Percentiles rank a stretch among this genome's conserved stretches.
phyloP scores from a whole-genome alignment of 2,888 invertebrate genomes.

The Andrena camellia region DNA sequence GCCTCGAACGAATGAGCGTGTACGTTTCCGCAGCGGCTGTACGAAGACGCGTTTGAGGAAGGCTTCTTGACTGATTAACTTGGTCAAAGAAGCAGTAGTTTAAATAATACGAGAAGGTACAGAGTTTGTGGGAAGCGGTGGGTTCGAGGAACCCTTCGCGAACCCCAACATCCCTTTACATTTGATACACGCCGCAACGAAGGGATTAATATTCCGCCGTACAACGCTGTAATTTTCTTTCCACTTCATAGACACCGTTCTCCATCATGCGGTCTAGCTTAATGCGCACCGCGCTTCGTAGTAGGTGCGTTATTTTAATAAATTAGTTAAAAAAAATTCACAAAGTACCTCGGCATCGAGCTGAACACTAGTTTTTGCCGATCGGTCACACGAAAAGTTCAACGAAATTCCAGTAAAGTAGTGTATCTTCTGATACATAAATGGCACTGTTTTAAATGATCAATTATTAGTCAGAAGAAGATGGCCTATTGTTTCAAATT shows the following conservation, averaged over 20 bases:
- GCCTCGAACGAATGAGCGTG: neutral
- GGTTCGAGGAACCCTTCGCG: neutral
- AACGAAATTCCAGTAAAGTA: too few species aligned
- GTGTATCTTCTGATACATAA: too few species aligned
- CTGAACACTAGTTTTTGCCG: too few species aligned
- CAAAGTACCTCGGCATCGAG: neutral
- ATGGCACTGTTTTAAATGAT: too few species aligned
- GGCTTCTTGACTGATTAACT: too few species aligned
- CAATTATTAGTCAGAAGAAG: too few species aligned
- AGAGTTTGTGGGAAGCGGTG: neutral
- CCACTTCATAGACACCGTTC: neutral
- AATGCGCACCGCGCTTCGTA: neutral
- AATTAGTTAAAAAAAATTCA: neutral
- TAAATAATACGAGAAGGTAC: neutral
- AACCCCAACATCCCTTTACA: neutral
- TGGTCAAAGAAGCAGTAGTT: too few species aligned
- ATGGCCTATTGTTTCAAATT: too few species aligned
- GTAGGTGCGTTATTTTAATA: neutral
- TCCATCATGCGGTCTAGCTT: neutral
- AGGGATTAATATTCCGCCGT: slow-evolving; percentile 19
- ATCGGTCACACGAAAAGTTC: too few species aligned
- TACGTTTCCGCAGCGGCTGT: neutral
- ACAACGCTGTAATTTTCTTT: slow-evolving; percentile 24
- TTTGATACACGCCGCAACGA: slow-evolving; percentile 12
- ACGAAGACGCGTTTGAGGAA: neutral